Base-by-base conservation (phyloP, 1,140 invertebrate species). In the Caenorhabditis tropicalis region DNA sequence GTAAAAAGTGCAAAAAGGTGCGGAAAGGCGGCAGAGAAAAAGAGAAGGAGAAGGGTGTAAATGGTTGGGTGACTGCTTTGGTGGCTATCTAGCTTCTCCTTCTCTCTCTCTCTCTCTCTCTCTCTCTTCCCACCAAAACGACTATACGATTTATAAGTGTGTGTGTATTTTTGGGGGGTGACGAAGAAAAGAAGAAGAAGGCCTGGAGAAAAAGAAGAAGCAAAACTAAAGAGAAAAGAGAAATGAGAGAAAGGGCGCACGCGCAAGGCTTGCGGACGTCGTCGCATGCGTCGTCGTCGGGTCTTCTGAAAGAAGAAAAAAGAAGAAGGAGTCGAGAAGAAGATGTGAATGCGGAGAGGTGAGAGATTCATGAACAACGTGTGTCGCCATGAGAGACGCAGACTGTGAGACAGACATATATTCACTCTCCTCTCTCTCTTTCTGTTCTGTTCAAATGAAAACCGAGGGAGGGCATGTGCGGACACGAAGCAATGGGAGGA, bases 61-160 rank as follows among this genome's bases (percentile, higher is more conserved):
- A 74, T 27, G 33, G 10, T 15, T 74, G 15, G 65, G 65, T 31
- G 65, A 29, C 21, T 39, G 65, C 21, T n/a, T 74, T 74, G 65
- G 58, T 39, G 58, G 58, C 53, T 56, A 56, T 56, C 24, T 56
- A 56, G 53, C 53, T 56, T 56, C 53, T 56, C n/a, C 51, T 56
- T 27, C 15, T 56, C 21, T n/a, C 21, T 56, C 21, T 65, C 21
- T 58, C n/a, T 29, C 12, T 65, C 58, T 65, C 58, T 21, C 21
- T 65, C 19, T 65, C 31, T 31, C 33, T 33, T 33, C 36, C 15
- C 65, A 74, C 65, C 65, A 74, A 74, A 74, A 74, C 65, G 65
- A 74, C 65, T 74, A 74, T 74, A 74, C 65, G 65, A 74, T 74
- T 74, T 74, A 74, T 74, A 74, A 74, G 65, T 74, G 65, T 74